Evolutionary conservation across 2,797 vertebrate genomes (phyloP).

Genomic region (Sandelia bainsii): DNA sequence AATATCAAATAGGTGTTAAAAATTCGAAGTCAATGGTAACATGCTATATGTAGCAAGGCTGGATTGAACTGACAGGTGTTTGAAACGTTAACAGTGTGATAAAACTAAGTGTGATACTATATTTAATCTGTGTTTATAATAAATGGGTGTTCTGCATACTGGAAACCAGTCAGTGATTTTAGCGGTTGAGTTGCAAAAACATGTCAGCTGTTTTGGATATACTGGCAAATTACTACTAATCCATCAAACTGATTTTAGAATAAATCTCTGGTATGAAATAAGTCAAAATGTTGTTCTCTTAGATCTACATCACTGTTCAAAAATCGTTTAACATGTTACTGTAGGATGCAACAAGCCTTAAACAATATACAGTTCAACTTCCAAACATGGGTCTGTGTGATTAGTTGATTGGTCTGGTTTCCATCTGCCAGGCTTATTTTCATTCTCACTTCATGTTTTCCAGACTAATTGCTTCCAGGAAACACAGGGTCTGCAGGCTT

Average conservation of each 20-base stretch:
- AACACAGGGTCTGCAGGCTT: constrained; percentile 3
- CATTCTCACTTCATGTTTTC: constrained; percentile 3
- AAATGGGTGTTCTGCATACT: neutral
- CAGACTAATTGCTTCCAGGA: constrained; percentile 2
- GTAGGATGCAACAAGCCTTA: neutral
- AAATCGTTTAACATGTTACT: neutral
- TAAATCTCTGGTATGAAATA: neutral
- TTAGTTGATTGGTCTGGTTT: neutral
- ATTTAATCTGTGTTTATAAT: neutral
- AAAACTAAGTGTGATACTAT: neutral
- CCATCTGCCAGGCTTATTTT: constrained; percentile 4
- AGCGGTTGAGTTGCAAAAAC: neutral
- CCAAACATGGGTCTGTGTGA: neutral
- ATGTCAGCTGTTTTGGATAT: neutral
- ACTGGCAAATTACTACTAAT: neutral
- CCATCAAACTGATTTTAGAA: neutral
- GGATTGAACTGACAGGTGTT: neutral
- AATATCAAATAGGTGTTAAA: neutral
- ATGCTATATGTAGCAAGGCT: neutral
- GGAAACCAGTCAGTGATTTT: neutral
- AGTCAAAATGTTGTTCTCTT: neutral
- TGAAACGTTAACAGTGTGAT: neutral
- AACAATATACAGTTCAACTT: neutral
- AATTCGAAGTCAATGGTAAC: neutral
- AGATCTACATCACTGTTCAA: neutral